Conservation (phyloP, 1,140 invertebrate genomes). For the Scaptomyza graminum region DNA sequence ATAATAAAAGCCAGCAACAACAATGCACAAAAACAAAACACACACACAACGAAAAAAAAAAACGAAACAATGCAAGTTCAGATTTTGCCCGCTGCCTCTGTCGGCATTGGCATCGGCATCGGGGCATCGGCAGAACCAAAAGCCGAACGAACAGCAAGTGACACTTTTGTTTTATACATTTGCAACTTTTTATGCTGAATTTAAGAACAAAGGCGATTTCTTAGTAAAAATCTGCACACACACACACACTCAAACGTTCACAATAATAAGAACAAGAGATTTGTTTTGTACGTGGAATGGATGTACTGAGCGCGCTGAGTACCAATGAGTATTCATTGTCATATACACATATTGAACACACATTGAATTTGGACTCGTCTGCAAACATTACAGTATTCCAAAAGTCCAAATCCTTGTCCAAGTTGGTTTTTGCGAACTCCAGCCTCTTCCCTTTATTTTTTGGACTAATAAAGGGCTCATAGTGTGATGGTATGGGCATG, state of each 20-base stretch:
- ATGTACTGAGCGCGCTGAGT: conserved; percentile 24
- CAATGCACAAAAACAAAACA: conserved; percentile 37
- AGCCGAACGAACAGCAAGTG: conserved; percentile 58
- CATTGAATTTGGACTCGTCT: too few species aligned
- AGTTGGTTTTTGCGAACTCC: too few species aligned
- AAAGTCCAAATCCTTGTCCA: too few species aligned
- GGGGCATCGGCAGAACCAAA: conserved; percentile 24
- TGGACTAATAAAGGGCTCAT: too few species aligned
- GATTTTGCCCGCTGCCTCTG: conserved; percentile 29
- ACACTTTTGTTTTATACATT: conserved; percentile 83
- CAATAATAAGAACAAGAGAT: neutral
- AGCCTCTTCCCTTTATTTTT: too few species aligned
- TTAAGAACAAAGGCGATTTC: conserved; percentile 72
- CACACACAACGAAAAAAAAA: conserved; percentile 56
- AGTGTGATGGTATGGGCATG: too few species aligned
- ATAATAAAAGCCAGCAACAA: conserved; percentile 25
- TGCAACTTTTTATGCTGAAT: conserved; percentile 74
- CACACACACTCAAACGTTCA: conserved; percentile 29
- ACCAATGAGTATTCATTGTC: neutral
- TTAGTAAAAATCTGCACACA: conserved; percentile 63
- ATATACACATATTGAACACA: too few species aligned
- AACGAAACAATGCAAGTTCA: conserved; percentile 70
- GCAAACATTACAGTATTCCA: too few species aligned
- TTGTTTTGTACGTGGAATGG: neutral
- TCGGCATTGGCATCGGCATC: too few species aligned